A percentile compares a stretch with the other conserved stretches of the same genome.
Conservation (phyloP, 2,888 invertebrate genomes). For the Kuschelorhynchus macadamiae region DNA sequence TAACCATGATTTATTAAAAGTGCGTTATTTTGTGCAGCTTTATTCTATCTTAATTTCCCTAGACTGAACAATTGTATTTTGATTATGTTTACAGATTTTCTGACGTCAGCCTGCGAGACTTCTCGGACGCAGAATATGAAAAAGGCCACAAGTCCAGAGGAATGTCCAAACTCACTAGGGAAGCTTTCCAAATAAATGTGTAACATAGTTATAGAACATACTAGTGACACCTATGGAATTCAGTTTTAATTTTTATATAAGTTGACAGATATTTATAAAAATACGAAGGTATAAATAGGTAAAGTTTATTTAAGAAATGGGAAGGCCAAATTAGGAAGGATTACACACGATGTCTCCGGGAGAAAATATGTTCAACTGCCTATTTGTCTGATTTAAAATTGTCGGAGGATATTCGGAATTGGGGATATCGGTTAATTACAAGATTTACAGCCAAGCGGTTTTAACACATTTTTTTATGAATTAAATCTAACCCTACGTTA, state of each 20-base stretch:
- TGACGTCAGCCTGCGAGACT: constrained; percentile 72
- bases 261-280: constrained; percentile 19
- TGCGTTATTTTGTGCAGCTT: no score
- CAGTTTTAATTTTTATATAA: constrained; percentile 13
- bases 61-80: no score
- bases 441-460: no score
- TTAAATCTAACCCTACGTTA: no score
- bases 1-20: no score
- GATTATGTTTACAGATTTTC: no score
- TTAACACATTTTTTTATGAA: no score
- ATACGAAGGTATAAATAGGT: not conserved
- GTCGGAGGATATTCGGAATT: no score
- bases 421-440: no score
- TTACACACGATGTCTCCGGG: not conserved
- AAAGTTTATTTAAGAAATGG: constrained; percentile 5
- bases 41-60: no score
- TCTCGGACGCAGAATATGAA: constrained; percentile 65
- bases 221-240: not conserved
- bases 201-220: constrained; percentile 63
- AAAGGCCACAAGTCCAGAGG: constrained; percentile 68
- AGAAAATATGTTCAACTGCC: no score
- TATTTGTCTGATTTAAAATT: no score
- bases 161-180: constrained; percentile 70
- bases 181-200: constrained; percentile 87
- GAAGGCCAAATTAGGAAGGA: constrained; percentile 10